Evolutionary conservation across 2,888 invertebrate genomes (phyloP).

Genomic region (Deroplatys truncata): DNA sequence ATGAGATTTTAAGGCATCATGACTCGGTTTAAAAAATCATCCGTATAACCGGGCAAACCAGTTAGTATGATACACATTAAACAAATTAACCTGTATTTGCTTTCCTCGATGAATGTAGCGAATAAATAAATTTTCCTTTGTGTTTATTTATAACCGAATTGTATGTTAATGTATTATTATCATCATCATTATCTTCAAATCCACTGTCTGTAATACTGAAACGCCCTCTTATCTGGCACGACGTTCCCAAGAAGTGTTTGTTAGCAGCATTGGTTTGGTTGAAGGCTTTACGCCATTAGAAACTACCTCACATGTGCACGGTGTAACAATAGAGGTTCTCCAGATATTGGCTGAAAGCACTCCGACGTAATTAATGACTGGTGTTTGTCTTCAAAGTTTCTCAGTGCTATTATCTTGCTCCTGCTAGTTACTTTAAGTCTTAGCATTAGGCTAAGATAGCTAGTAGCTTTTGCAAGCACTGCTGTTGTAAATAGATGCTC

Average conservation of each 20-base stretch:
- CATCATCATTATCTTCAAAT: no score
- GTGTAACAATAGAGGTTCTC: background rate
- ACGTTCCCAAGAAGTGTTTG: background rate
- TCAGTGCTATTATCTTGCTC: background rate
- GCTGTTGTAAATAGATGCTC: background rate
- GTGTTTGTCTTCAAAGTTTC: background rate
- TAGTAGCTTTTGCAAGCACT: background rate
- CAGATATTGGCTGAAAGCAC: background rate
- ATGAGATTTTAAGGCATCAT: no score
- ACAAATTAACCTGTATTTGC: no score
- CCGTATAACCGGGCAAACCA: no score
- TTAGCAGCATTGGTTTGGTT: background rate
- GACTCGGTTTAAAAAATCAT: no score
- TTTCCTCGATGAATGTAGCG: no score
- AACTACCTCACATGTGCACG: background rate
- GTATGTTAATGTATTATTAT: no score
- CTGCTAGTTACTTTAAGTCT: background rate
- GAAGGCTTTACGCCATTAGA: background rate
- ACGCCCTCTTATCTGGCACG: no score
- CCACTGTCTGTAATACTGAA: background rate
- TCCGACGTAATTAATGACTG: background rate
- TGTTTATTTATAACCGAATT: no score
- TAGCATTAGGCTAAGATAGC: background rate
- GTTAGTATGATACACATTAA: no score
- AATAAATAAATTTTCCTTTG: no score